phyloP scores from a whole-genome alignment of 2,797 vertebrate genomes.

The Lepilemur ruficaudatus region DNA sequence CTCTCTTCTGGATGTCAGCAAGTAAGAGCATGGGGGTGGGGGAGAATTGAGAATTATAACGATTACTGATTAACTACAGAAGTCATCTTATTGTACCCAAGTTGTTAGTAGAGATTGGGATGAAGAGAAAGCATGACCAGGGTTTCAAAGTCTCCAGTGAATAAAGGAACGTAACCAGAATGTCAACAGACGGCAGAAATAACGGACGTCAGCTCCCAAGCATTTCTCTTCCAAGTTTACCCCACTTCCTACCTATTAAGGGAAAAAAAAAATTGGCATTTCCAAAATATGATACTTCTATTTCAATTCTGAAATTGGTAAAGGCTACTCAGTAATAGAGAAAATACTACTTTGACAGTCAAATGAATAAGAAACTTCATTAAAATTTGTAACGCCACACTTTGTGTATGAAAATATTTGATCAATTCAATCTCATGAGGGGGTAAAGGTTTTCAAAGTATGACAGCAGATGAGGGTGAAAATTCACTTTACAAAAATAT shows the following conservation, averaged over 20 bases:
- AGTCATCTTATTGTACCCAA: not conserved
- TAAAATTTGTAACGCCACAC: not conserved
- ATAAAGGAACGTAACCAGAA: not conserved
- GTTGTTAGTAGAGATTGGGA: not conserved
- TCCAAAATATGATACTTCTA: not conserved
- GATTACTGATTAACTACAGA: not conserved
- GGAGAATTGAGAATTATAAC: not conserved
- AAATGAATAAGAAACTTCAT: not conserved
- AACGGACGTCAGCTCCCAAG: not conserved
- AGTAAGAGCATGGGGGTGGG: not conserved
- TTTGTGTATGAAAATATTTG: not conserved
- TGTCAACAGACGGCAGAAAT: not conserved
- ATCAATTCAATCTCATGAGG: not conserved
- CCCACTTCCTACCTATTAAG: not conserved
- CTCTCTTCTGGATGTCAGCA: too few relatives aligned
- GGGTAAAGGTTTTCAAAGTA: not conserved
- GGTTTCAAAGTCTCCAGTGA: not conserved
- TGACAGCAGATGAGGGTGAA: not conserved
- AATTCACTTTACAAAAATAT: not conserved
- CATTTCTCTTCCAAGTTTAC: not conserved
- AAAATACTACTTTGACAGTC: not conserved
- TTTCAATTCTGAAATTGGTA: not conserved
- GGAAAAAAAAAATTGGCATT: not conserved
- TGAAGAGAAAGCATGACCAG: not conserved
- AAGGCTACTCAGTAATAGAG: not conserved